Base-by-base conservation (phyloP, 2,113 vertebrate genomes). In the Porphyrio hochstetteri region DNA sequence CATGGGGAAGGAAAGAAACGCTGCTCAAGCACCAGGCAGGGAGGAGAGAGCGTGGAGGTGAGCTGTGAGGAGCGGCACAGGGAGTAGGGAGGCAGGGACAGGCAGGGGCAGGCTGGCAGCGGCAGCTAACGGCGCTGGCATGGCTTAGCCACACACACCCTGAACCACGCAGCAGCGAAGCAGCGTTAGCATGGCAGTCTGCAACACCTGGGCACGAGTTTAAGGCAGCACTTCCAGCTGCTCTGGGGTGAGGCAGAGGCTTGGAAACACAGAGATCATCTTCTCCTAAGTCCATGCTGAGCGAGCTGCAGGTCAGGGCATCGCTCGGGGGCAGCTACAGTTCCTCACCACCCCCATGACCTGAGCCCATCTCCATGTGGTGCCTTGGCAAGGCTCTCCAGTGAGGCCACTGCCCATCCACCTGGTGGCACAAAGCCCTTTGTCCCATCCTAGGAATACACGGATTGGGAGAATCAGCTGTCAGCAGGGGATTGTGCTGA, bases 101-200 rank as follows among this genome's bases (percentile, higher is more conserved):
- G n/a, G 77, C 55, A 78, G 64, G 60, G 71, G 18, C 65, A 64
- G 68, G 61, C 80, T 52, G 70, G 35, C 74, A 79, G 2, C 48
- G 15, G 90, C 70, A 16, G 4, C 7, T 13, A 11, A 10, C 6
- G 5, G 23, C 0, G 1, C 0, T 16, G 64, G 46, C 31, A 4
- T 0, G 57, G 13, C 1, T 63, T 9, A 35, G 72, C 61, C 36
- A 28, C 3, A 10, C 0, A 20, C 0, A 21, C 56, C 14, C 0
- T 16, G 18, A 3, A 6, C 82, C 75, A 56, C 0, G 15, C 23
- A 8, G 1, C 24, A 44, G 55, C 1, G 57, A 16, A 44, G 35
- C 0, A 5, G 19, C 5, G 7, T 17, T 8, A 23, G 86, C 13
- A 2, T 0, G 18, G 14, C 4, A 11, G 65, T 1, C 88, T 25